These are phyloP conservation scores for Bubo scandiacus DNA, from an alignment of 2,113 vertebrate genomes.

Conservation along the genomic window DNA sequence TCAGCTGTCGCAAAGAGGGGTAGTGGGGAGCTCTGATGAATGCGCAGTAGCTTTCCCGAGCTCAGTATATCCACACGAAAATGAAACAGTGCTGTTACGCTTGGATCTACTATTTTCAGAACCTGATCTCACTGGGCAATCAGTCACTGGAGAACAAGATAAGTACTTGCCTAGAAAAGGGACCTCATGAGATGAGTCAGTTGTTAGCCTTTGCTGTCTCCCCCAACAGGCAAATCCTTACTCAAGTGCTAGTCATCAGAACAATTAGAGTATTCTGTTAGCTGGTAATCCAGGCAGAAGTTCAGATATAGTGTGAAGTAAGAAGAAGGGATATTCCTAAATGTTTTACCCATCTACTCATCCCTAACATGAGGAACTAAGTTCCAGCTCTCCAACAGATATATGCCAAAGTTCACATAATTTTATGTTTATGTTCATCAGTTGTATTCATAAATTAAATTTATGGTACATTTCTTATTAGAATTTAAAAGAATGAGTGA, in stretches of 20 bases:
- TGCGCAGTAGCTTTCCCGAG: not conserved
- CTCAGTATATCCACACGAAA: not conserved
- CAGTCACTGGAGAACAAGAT: not conserved
- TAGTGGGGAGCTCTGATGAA: not conserved
- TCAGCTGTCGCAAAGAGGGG: not conserved
- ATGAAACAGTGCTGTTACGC: not conserved
- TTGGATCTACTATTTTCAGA: not conserved
- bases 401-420: not conserved
- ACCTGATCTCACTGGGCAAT: not conserved
- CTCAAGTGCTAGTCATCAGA: slow-evolving; percentile 10
- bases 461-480: not conserved
- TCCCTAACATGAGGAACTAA: not conserved
- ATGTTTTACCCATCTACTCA: not conserved
- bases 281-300: not conserved
- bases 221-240: not conserved
- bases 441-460: not conserved
- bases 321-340: slow-evolving; percentile 26
- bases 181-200: not conserved
- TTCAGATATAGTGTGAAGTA: not conserved
- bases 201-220: not conserved
- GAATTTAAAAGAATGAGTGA: slow-evolving; percentile 2
- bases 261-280: not conserved
- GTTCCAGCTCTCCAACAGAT: not conserved
- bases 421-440: not conserved
- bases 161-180: slow-evolving; percentile 7